A percentile compares a stretch with the other conserved stretches of the same genome.
Conservation (phyloP, 2,888 invertebrate genomes). For the Parnassius glacialis region DNA sequence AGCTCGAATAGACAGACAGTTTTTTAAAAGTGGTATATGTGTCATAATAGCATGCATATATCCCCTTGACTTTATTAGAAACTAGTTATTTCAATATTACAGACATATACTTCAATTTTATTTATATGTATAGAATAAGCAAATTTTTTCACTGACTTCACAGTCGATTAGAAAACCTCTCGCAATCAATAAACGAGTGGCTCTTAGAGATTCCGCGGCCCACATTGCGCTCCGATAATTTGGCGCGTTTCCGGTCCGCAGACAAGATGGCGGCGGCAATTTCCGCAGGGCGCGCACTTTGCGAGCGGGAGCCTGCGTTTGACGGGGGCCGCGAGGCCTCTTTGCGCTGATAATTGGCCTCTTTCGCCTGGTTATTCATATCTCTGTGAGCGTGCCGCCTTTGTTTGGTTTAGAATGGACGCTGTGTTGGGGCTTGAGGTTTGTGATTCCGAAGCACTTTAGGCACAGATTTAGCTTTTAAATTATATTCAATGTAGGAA, state of each 20-base stretch:
- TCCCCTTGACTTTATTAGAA: too few species aligned
- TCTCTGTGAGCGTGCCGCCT: slow-evolving; percentile 14
- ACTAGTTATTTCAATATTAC: too few species aligned
- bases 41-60: too few species aligned
- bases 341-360: slow-evolving; percentile 31
- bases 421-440: not conserved
- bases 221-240: slow-evolving; percentile 34
- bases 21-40: too few species aligned
- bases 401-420: slow-evolving; percentile 13
- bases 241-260: slow-evolving; percentile 42
- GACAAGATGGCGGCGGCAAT: slow-evolving; percentile 56
- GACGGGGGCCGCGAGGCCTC: slow-evolving; percentile 40
- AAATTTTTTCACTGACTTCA: slow-evolving; percentile 6
- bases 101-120: too few species aligned
- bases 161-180: slow-evolving; percentile 24
- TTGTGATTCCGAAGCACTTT: not conserved
- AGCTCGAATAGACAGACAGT: too few species aligned
- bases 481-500: too few species aligned
- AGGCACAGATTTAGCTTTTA: too few species aligned
- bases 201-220: slow-evolving; percentile 18
- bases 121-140: not conserved
- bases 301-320: slow-evolving; percentile 47
- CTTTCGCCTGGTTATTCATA: slow-evolving; percentile 26
- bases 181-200: slow-evolving; percentile 18
- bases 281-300: slow-evolving; percentile 50